These are phyloP conservation scores for Heliconius melpomene DNA, from an alignment of 1,140 invertebrate genomes.

Conservation along the genomic window DNA sequence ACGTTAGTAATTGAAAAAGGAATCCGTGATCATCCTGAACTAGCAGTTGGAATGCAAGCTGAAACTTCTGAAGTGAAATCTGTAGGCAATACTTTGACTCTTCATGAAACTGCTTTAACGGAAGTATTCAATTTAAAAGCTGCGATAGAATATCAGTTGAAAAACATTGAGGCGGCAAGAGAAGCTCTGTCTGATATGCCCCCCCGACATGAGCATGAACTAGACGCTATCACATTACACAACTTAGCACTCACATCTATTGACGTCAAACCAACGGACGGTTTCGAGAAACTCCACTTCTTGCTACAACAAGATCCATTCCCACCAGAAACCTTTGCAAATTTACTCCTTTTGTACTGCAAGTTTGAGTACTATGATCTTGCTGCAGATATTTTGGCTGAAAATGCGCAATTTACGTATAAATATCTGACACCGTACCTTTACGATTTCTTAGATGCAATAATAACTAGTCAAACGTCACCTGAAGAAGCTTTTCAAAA, in stretches of 20 bases:
- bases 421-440: constrained; percentile 96
- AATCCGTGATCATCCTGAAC: constrained; percentile 97
- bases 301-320: constrained; percentile 97
- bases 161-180: constrained; percentile 94
- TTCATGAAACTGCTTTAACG: constrained; percentile 98
- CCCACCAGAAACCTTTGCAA: constrained; percentile 98
- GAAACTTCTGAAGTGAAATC: constrained; percentile 98
- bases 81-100: constrained; percentile 97
- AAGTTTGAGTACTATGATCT: constrained; percentile 99
- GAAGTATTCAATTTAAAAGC: constrained; percentile 99
- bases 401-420: constrained; percentile 98
- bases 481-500: constrained; percentile 98
- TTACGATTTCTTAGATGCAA: constrained; percentile 94
- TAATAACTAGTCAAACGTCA: constrained; percentile 98
- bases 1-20: constrained; percentile 98
- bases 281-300: constrained; percentile 98
- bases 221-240: constrained; percentile 98
- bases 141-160: constrained; percentile 98
- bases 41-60: constrained; percentile 98
- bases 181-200: constrained; percentile 99
- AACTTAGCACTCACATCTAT: constrained; percentile 99
- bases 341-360: constrained; percentile 96
- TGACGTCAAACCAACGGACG: constrained; percentile 91
- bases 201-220: constrained; percentile 96
- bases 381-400: constrained; percentile 98